These are phyloP conservation scores for Coelinius sp. DNA, from an alignment of 2,888 invertebrate species.

Conservation along the genomic window DNA sequence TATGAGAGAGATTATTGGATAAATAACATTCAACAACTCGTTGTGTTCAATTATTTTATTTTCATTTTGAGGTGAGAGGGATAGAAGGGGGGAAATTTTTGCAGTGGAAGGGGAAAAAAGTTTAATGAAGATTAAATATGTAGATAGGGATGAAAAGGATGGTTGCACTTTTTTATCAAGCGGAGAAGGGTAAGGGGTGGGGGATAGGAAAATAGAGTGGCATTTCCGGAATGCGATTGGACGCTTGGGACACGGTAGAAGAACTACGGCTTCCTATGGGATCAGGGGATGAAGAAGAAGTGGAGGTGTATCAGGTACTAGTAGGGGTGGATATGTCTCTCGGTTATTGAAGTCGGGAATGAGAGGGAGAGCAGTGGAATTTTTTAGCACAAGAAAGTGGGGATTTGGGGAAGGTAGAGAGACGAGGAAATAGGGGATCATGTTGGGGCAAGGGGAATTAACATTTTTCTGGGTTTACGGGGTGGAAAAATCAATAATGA, in stretches of 20 bases:
- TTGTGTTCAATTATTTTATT: neutral
- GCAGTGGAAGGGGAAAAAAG: neutral
- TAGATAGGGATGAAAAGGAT: neutral
- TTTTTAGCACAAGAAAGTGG: slow-evolving; percentile 15
- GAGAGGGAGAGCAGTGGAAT: slow-evolving; percentile 25
- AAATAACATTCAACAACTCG: slow-evolving; percentile 8
- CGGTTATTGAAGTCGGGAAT: neutral
- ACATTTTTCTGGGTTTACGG: neutral
- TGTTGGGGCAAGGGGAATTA: neutral
- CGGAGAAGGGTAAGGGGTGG: neutral
- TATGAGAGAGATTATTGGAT: slow-evolving; percentile 1
- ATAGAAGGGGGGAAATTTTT: neutral
- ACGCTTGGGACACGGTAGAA: slow-evolving; percentile 48
- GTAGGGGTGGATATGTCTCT: neutral
- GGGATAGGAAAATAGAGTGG: neutral
- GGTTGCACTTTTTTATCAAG: neutral
- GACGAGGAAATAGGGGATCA: slow-evolving; percentile 16
- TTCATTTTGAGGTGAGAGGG: neutral
- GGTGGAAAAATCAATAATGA: neutral
- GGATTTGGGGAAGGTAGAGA: slow-evolving; percentile 24
- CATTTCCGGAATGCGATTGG: slow-evolving; percentile 36
- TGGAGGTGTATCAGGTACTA: slow-evolving; percentile 37
- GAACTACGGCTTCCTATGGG: slow-evolving; percentile 51
- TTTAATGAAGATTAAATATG: neutral
- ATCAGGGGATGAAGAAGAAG: slow-evolving; percentile 47